Evolutionary conservation across 2,888 invertebrate genomes (phyloP), one percentile per base, ranked within the genome.

Genomic region (Ceraclea dissimilis): DNA sequence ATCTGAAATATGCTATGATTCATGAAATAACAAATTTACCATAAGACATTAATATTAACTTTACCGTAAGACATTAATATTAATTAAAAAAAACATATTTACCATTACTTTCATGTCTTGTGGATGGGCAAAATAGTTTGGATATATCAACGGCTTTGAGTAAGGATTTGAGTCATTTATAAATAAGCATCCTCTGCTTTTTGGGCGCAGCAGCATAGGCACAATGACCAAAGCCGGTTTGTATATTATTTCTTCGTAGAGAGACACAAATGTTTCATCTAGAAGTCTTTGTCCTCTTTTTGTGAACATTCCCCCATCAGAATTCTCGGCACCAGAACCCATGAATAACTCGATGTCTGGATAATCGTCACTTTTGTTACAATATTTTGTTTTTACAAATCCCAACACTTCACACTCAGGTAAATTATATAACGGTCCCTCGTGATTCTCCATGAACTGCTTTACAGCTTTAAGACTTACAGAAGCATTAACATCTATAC

Each of bases 301-400:
- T 0, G 86, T 84, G 63, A 88, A 83, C 22, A 88, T 64, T 0
- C 90, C 90, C 2, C 90, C 91, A 65, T 91, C 90, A 58, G 88
- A 79, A 62, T 84, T 86, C 64, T 90, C 89, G 10, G 85, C 84
- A 51, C 85, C 84, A 4, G 90, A 81, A 21, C 85, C 81, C 67
- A 91, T 76, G 66, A 90, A 88, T 44, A 88, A 68, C 66, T 92
- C 90, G 46, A 91, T 76, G 66, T 92, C 91, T 0, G 92, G 91
- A 76, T 85, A 86, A 66, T 90, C 89, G 47, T 80, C 79, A 0
- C 67, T 66, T 1, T 78, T 72, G 63, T 86, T 79, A 61, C 83
- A 84, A 63, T 82, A 88, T 70, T 84, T 86, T 0, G 90, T 86
- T 61, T 85, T 87, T 1, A 86, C 74, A 64, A 88, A 91, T 0